Conservation (phyloP, 2,797 vertebrate genomes). For the Urophycis tenuis region DNA sequence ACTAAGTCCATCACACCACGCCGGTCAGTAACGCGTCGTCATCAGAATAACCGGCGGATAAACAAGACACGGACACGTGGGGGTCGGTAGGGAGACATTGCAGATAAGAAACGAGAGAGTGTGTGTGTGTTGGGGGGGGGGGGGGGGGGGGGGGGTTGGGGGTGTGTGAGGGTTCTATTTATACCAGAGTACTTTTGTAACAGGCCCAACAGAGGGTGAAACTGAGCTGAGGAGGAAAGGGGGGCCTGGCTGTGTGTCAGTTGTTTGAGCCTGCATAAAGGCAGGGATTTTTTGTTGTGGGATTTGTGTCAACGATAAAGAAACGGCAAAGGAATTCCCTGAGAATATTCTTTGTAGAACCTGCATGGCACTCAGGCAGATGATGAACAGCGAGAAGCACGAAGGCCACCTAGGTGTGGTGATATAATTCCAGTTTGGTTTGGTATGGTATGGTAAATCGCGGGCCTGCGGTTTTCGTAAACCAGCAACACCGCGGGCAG, state of each 20-base stretch:
- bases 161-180: background rate
- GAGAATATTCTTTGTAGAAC: too few species aligned
- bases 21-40: too few species aligned
- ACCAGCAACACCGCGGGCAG: too few species aligned
- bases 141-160: background rate
- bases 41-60: too few species aligned
- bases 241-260: background rate
- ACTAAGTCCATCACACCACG: too few species aligned
- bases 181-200: background rate
- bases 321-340: too few species aligned
- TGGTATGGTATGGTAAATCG: too few species aligned
- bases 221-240: background rate
- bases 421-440: too few species aligned
- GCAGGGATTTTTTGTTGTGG: background rate
- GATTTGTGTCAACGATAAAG: background rate
- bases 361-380: background rate
- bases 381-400: background rate
- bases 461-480: too few species aligned
- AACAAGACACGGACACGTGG: background rate
- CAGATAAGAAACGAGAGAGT: background rate
- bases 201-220: background rate
- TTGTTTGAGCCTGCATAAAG: background rate
- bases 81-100: background rate
- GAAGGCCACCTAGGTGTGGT: too few species aligned
- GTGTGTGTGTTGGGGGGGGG: background rate